A percentile compares a stretch with the other conserved stretches of the same genome.
Evolutionary conservation across 2,113 vertebrate species (phyloP).

Genomic region (Glaucidium brasilianum): DNA sequence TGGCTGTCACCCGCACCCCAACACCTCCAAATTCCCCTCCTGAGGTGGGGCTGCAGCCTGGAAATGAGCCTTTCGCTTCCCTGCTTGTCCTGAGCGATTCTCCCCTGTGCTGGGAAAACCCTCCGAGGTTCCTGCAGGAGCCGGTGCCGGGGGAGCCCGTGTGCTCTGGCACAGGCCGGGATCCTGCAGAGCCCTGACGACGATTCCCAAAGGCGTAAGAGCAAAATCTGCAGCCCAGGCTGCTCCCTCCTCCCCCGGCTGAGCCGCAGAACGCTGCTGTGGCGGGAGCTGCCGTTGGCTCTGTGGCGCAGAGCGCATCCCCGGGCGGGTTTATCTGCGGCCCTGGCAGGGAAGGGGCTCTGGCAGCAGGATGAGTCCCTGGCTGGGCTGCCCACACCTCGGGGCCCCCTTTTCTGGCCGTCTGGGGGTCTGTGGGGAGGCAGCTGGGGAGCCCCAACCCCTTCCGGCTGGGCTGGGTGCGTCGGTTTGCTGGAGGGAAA

Average conservation of each 20-base stretch:
- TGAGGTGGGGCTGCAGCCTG: neutral
- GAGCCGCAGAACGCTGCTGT: neutral
- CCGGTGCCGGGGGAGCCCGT: neutral
- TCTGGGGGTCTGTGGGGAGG: neutral
- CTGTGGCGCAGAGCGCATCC: neutral
- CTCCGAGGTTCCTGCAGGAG: neutral
- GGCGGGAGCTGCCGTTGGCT: neutral
- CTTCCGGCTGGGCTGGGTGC: neutral
- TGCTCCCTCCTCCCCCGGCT: neutral
- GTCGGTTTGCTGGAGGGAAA: neutral
- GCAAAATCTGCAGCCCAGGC: neutral
- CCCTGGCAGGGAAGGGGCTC: neutral
- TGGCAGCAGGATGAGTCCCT: neutral
- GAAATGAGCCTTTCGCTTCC: too few species aligned
- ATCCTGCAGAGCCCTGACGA: neutral
- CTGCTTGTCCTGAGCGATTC: neutral
- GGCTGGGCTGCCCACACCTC: neutral
- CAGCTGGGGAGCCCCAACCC: neutral
- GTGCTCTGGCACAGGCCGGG: neutral
- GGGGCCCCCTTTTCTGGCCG: neutral
- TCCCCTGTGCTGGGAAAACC: neutral
- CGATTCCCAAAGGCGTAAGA: neutral
- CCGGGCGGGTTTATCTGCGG: neutral
- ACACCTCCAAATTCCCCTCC: neutral
- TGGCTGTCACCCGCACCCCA: fast-evolving